Evolutionary conservation across 2,888 invertebrate species (phyloP), one percentile per base, ranked within the genome.

Genomic region (Adela reaumurella): DNA sequence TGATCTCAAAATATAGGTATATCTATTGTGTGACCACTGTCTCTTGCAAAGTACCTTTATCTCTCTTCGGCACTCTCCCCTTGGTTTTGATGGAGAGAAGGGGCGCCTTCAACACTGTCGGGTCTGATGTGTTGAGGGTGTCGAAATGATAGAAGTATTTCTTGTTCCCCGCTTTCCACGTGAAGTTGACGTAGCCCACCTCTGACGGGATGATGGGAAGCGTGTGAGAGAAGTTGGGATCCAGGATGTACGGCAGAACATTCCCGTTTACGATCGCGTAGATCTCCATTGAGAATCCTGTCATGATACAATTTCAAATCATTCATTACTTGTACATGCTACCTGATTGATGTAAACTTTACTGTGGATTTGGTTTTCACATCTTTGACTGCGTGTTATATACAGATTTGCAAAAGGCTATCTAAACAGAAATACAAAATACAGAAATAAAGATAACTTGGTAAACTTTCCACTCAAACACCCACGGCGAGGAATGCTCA

Each of bases 161-260:
- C 66, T 89, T 88, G 55, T 81, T 78, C 17, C 91, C 90, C 1
- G 93, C 89, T 62, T 88, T 88, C 94, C 94, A 94, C 44, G 94
- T 94, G 64, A 94, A 94, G 72, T 94, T 94, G 1, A 94, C 93
- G 65, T 88, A 88, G 53, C 89, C 89, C 19, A 96, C 92, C 78
- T 96, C 94, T 4, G 94, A 90, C 2, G 96, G 96, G 62, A 97
- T 94, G 50, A 92, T 87, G 44, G 94, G 94, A 56, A 96, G 77
- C 64, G 92, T 90, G 62, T 88, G 89, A 59, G 94, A 94, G 63
- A 96, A 90, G 65, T 92, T 91, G 1, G 94, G 94, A 64, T 95
- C 94, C 57, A 91, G 74, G 49, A 97, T 87, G 69, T 94, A 93
- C 6, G 90, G 88, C 17, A 89, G 81, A 45, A 97, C 93, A 63